A percentile compares a stretch with the other conserved stretches of the same genome.
Conservation (phyloP, 2,797 vertebrate species). For the Malacoraja senta region DNA sequence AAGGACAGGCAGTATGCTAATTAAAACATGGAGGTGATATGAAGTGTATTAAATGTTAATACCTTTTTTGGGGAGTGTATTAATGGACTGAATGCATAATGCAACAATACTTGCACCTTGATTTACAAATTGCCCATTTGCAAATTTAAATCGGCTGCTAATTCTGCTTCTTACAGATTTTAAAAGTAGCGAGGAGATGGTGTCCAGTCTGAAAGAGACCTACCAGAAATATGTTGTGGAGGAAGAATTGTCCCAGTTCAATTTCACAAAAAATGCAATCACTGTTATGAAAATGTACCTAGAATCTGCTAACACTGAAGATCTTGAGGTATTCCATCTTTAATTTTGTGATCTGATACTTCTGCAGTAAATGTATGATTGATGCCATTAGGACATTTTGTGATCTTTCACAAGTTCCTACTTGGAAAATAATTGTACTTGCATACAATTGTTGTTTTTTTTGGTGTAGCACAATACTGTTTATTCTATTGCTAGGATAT, state of each 20-base stretch:
- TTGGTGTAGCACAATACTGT: background rate
- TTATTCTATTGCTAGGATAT: background rate
- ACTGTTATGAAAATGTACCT: conserved; percentile 65
- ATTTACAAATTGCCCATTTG: background rate
- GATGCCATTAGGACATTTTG: background rate
- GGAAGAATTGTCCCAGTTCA: conserved; percentile 51
- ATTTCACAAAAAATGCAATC: conserved; percentile 61
- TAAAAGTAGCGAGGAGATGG: conserved; percentile 71
- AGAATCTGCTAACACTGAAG: conserved; percentile 48
- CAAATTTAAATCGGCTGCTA: background rate
- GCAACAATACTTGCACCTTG: background rate
- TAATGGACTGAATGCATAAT: background rate
- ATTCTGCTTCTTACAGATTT: conserved; percentile 59
- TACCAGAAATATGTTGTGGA: conserved; percentile 67
- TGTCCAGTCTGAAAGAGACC: conserved; percentile 60
- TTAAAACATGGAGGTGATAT: background rate
- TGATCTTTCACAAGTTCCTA: background rate
- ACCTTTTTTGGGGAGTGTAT: background rate
- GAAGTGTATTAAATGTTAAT: background rate
- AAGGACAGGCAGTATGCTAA: background rate
- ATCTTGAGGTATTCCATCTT: conserved; percentile 59
- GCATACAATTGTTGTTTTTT: no score
- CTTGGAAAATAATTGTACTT: background rate
- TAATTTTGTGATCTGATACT: background rate
- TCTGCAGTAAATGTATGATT: background rate